Conservation (phyloP, 2,888 invertebrate genomes). For the Meloe dianella region DNA sequence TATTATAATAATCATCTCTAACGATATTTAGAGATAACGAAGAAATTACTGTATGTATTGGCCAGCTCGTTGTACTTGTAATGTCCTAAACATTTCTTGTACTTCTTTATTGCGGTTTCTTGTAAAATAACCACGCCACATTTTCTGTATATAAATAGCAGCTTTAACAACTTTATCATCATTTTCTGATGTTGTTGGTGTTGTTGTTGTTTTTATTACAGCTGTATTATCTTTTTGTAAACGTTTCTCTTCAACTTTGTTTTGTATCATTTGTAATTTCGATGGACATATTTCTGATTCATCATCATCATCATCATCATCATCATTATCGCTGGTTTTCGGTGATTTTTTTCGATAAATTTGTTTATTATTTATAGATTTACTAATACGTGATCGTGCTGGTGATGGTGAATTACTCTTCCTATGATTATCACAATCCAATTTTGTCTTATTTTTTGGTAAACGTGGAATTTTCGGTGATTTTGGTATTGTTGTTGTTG, state of each 20-base stretch:
- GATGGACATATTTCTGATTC: slow-evolving; percentile 72
- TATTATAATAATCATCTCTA: no score
- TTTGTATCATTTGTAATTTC: slow-evolving; percentile 70
- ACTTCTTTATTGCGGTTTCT: slow-evolving; percentile 75
- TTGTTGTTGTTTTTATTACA: neutral
- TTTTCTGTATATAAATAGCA: slow-evolving; percentile 82
- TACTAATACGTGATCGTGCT: slow-evolving; percentile 40
- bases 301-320: slow-evolving; percentile 50
- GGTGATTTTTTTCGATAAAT: slow-evolving; percentile 52
- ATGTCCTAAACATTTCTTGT: slow-evolving; percentile 67
- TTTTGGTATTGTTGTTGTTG: slow-evolving; percentile 17
- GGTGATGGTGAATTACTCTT: slow-evolving; percentile 48
- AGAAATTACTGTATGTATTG: slow-evolving; percentile 86
- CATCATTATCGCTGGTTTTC: slow-evolving; percentile 60
- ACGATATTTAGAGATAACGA: no score
- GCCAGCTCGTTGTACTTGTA: slow-evolving; percentile 78
- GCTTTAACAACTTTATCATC: slow-evolving; percentile 62
- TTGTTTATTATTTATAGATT: slow-evolving; percentile 38
- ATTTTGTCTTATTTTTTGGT: slow-evolving; percentile 31
- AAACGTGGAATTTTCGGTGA: slow-evolving; percentile 37
- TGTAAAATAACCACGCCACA: slow-evolving; percentile 85
- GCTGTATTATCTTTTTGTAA: slow-evolving; percentile 42
- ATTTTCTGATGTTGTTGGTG: slow-evolving; percentile 19
- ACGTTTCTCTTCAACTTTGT: slow-evolving; percentile 63
- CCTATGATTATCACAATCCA: slow-evolving; percentile 24